These are phyloP conservation scores for Ashinkailepas kermadecensis DNA, from an alignment of 2,888 invertebrate species.

Conservation along the genomic window DNA sequence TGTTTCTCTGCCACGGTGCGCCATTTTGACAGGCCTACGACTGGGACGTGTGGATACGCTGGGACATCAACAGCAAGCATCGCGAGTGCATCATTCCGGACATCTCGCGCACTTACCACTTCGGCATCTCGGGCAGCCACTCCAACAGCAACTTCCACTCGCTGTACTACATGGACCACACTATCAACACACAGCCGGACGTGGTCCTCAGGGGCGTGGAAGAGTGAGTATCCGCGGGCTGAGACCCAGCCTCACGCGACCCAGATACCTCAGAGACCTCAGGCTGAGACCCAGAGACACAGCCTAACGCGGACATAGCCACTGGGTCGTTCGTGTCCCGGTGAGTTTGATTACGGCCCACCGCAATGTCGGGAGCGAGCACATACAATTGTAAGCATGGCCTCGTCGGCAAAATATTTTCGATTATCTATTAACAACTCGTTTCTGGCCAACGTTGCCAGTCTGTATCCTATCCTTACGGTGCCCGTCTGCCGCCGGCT, in stretches of 20 bases:
- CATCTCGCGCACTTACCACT: constrained; percentile 52
- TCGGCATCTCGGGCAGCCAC: constrained; percentile 52
- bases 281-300: not conserved
- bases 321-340: not conserved
- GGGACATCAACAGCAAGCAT: constrained; percentile 47
- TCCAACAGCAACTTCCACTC: constrained; percentile 55
- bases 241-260: not conserved
- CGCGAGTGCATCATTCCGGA: constrained; percentile 53
- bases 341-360: not conserved
- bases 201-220: constrained; percentile 47
- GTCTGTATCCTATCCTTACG: too few species aligned
- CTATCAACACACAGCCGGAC: constrained; percentile 47
- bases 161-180: constrained; percentile 51
- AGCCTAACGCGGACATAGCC: not conserved
- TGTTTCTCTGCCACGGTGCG: too few species aligned
- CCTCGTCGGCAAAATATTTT: too few species aligned
- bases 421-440: too few species aligned
- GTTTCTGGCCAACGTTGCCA: too few species aligned
- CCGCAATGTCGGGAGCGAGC: not conserved
- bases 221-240: constrained; percentile 40
- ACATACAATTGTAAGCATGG: too few species aligned
- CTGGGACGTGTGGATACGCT: constrained; percentile 56
- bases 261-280: too few species aligned
- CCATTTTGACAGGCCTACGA: constrained; percentile 44
- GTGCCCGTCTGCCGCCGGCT: too few species aligned